These are phyloP conservation scores for Himalopsyche kuldschensis DNA, from an alignment of 2,888 invertebrate species.

Conservation along the genomic window DNA sequence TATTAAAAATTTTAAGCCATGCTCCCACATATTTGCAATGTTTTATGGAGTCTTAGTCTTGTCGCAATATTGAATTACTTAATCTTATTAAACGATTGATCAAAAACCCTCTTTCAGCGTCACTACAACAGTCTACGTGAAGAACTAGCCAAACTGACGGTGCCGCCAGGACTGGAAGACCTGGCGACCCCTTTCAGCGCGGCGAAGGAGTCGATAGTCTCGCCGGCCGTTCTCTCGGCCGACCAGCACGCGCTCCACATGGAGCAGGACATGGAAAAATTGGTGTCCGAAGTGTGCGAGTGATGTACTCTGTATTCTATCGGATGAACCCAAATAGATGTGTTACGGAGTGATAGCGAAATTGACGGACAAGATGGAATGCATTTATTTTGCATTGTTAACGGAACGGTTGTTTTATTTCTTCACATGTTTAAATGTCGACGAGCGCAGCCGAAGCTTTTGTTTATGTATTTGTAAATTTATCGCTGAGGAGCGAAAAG, in stretches of 20 bases:
- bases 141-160: constrained; percentile 80
- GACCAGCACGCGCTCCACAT: constrained; percentile 46
- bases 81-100: not conserved
- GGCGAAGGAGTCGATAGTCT: constrained; percentile 36
- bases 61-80: too few species aligned
- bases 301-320: constrained; percentile 44
- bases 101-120: constrained; percentile 57
- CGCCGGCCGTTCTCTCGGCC: constrained; percentile 13
- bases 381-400: constrained; percentile 7
- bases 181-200: constrained; percentile 53
- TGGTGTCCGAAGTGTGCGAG: constrained; percentile 70
- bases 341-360: too few species aligned
- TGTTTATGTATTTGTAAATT: constrained; percentile 13
- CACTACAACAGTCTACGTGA: constrained; percentile 84
- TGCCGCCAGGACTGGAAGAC: constrained; percentile 75
- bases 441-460: not conserved
- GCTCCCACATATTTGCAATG: too few species aligned
- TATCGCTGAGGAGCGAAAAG: not conserved
- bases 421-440: constrained; percentile 1
- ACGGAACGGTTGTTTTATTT: not conserved
- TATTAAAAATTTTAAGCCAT: too few species aligned
- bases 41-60: too few species aligned
- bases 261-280: constrained; percentile 77
- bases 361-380: not conserved
- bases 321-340: not conserved